These are phyloP conservation scores for Leucozona laternaria DNA, from an alignment of 2,888 invertebrate species.

Conservation along the genomic window DNA sequence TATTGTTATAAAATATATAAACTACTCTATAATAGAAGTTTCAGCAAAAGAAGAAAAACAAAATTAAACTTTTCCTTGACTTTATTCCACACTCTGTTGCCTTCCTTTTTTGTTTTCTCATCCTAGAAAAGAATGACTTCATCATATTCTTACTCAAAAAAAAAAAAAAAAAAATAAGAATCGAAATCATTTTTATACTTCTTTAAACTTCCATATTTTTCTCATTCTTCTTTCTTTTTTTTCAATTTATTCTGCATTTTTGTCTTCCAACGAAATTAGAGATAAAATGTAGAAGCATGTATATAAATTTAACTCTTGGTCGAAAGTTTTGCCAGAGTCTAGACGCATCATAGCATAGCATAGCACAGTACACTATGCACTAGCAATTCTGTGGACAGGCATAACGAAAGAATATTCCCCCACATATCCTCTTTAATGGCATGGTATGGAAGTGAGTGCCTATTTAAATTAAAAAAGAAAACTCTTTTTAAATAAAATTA, in stretches of 20 bases:
- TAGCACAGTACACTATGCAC: background rate
- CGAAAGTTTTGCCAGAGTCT: conserved; percentile 64
- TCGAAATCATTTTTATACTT: conserved; percentile 63
- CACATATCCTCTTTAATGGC: conserved; percentile 31
- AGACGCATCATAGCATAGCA: conserved; percentile 29
- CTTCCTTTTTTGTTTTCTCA: background rate
- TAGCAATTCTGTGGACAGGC: background rate
- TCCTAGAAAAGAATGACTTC: conserved; percentile 52
- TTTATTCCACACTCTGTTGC: conserved; percentile 58
- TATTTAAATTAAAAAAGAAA: conserved; percentile 9
- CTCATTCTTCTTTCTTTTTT: conserved; percentile 41
- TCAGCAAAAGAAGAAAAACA: conserved; percentile 12
- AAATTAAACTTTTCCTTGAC: conserved; percentile 42
- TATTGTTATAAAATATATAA: conserved; percentile 44
- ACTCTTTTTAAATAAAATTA: conserved; percentile 34
- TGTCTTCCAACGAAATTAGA: conserved; percentile 33
- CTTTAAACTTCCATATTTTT: conserved; percentile 67
- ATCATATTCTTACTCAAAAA: conserved; percentile 39
- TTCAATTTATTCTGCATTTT: background rate
- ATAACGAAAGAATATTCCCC: conserved; percentile 1
- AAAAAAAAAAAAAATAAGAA: conserved; percentile 33
- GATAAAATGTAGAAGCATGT: conserved; percentile 37
- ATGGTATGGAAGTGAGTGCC: background rate
- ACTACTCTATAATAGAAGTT: background rate
- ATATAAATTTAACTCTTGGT: conserved; percentile 59